These are phyloP conservation scores for Camelus dromedarius DNA, from an alignment of 2,113 vertebrate species.

Conservation along the genomic window DNA sequence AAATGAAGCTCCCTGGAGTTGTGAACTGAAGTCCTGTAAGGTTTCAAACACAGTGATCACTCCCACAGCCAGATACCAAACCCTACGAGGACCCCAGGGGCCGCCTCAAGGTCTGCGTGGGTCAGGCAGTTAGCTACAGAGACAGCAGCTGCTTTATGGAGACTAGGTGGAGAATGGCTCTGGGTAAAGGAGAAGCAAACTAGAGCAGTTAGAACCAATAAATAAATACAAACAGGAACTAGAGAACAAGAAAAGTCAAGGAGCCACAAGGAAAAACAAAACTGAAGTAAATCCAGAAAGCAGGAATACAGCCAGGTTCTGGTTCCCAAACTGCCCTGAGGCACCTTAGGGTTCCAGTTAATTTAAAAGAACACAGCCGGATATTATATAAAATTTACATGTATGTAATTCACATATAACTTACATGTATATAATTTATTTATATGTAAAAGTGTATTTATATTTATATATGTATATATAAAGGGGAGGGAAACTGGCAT, in stretches of 20 bases:
- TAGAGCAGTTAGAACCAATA: neutral
- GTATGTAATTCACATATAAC: too few species aligned
- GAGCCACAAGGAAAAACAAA: neutral
- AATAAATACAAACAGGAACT: slow-evolving; percentile 50
- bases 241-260: neutral
- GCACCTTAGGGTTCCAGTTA: neutral
- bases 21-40: neutral
- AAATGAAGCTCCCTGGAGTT: neutral
- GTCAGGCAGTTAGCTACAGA: neutral
- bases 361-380: neutral
- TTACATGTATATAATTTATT: too few species aligned
- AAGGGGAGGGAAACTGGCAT: too few species aligned
- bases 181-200: neutral
- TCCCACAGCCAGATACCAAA: neutral
- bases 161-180: neutral
- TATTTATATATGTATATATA: fast-evolving
- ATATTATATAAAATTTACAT: too few species aligned
- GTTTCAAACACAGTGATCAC: neutral
- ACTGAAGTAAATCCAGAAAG: neutral
- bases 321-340: neutral
- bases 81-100: neutral
- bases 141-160: neutral
- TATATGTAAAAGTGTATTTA: too few species aligned
- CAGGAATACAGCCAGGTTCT: neutral
- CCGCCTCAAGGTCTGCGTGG: neutral